Evolutionary conservation across 2,888 invertebrate species (phyloP).

Genomic region (Plebejus anna): DNA sequence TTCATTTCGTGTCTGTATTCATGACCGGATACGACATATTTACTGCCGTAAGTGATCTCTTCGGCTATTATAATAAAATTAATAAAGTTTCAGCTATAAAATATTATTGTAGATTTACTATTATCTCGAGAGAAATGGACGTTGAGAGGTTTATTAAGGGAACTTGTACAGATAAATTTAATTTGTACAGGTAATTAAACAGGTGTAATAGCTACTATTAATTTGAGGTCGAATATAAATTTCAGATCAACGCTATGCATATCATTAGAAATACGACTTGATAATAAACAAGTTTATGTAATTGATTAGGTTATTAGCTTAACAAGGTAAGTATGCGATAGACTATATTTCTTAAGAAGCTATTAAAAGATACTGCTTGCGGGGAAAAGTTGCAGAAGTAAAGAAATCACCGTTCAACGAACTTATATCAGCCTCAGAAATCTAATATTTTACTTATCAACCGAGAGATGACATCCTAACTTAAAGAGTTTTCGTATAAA

Average conservation of each 20-base stretch:
- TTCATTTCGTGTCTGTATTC: too few relatives aligned
- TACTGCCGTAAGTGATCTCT: neutral
- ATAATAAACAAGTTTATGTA: constrained; percentile 16
- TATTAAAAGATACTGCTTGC: neutral
- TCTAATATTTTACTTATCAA: constrained; percentile 10
- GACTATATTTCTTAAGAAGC: neutral
- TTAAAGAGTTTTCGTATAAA: constrained; percentile 13
- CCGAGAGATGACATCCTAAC: constrained; percentile 2
- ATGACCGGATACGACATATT: too few relatives aligned
- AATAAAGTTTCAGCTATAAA: neutral
- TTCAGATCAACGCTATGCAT: neutral
- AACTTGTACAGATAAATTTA: constrained; percentile 13
- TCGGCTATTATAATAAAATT: neutral
- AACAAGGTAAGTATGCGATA: constrained; percentile 10
- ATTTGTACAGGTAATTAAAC: constrained; percentile 13
- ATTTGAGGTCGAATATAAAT: constrained; percentile 22
- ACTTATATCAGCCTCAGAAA: neutral
- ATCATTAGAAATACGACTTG: constrained; percentile 15
- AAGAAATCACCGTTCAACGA: neutral
- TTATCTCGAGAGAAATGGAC: constrained; percentile 2
- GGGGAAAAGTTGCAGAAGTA: constrained; percentile 11
- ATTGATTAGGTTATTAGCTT: constrained; percentile 19
- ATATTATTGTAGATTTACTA: neutral
- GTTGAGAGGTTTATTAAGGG: constrained; percentile 8
- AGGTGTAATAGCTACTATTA: constrained; percentile 23